A percentile compares a stretch with the other conserved stretches of the same genome.
Evolutionary conservation across 2,797 vertebrate species (phyloP).

Genomic region (Acipenser transmontanus): DNA sequence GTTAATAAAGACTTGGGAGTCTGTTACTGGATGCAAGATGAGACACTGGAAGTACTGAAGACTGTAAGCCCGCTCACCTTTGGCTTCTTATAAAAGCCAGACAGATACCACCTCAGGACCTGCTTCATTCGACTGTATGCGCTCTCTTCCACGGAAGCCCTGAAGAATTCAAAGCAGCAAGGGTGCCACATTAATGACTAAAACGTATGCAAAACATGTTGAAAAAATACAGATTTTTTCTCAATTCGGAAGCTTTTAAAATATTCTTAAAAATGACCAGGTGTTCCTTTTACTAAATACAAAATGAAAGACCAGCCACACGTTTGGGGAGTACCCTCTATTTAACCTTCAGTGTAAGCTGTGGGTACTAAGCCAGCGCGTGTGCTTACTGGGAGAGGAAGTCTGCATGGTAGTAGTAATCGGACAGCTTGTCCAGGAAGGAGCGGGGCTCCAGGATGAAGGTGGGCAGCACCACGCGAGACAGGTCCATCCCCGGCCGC

Average conservation of each 20-base stretch:
- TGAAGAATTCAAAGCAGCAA: conserved; percentile 31
- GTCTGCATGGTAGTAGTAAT: conserved; percentile 90
- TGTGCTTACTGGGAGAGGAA: conserved; percentile 84
- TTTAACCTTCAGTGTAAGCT: not conserved
- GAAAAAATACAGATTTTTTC: no score
- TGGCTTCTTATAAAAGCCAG: conserved; percentile 97
- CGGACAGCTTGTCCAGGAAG: conserved; percentile 89
- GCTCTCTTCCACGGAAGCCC: conserved; percentile 77
- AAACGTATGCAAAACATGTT: no score
- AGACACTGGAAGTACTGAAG: no score
- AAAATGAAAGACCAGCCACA: no score
- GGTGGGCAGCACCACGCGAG: conserved; percentile 87
- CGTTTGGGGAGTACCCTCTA: not conserved
- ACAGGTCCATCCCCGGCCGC: conserved; percentile 90
- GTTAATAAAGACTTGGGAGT: no score
- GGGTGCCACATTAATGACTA: not conserved
- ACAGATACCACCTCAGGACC: conserved; percentile 90
- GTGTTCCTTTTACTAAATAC: no score
- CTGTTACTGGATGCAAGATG: no score
- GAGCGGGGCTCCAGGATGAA: conserved; percentile 94
- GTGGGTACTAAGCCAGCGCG: not conserved
- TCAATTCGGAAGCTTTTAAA: no score
- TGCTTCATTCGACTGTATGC: conserved; percentile 85
- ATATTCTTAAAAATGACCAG: no score
- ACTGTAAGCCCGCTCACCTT: conserved; percentile 62